A percentile compares a stretch with the other conserved stretches of the same genome.
Evolutionary conservation across 1,140 invertebrate genomes (phyloP).

Genomic region (Drosophila ironensis): DNA sequence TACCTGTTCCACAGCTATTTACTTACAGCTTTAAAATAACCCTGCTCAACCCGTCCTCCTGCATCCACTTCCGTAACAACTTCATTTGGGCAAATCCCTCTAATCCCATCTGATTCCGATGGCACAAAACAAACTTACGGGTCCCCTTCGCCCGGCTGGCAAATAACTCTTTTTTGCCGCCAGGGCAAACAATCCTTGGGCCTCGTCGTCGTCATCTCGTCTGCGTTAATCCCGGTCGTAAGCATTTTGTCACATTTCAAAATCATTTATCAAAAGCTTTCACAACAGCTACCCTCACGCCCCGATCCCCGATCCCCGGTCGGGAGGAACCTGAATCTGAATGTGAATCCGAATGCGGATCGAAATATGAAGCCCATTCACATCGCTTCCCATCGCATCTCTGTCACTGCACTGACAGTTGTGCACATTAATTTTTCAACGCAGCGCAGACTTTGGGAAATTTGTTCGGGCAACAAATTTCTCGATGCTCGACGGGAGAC

Average conservation of each 20-base stretch:
- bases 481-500: slow-evolving; percentile 39
- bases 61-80: slow-evolving; percentile 40
- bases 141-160: slow-evolving; percentile 1
- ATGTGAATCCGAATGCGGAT: not conserved
- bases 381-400: slow-evolving; percentile 47
- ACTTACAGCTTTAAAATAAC: too few relatives aligned
- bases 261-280: slow-evolving; percentile 80
- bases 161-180: slow-evolving; percentile 49
- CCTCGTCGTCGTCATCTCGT: slow-evolving; percentile 25
- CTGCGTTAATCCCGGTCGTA: slow-evolving; percentile 73
- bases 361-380: slow-evolving; percentile 34
- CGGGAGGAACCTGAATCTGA: not conserved
- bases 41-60: not conserved
- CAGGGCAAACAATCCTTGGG: slow-evolving; percentile 20
- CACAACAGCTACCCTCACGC: slow-evolving; percentile 69
- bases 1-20: too few relatives aligned
- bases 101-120: slow-evolving; percentile 48
- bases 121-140: slow-evolving; percentile 21
- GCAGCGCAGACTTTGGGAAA: slow-evolving; percentile 70
- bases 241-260: slow-evolving; percentile 80
- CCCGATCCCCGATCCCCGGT: not conserved
- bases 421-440: slow-evolving; percentile 79
- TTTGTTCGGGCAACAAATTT: slow-evolving; percentile 72
- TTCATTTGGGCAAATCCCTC: slow-evolving; percentile 60
- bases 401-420: slow-evolving; percentile 76